Percentiles rank a stretch among this genome's conserved stretches.
Evolutionary conservation across 2,797 vertebrate genomes (phyloP).

Genomic region (Rhabdophis nuchalis): DNA sequence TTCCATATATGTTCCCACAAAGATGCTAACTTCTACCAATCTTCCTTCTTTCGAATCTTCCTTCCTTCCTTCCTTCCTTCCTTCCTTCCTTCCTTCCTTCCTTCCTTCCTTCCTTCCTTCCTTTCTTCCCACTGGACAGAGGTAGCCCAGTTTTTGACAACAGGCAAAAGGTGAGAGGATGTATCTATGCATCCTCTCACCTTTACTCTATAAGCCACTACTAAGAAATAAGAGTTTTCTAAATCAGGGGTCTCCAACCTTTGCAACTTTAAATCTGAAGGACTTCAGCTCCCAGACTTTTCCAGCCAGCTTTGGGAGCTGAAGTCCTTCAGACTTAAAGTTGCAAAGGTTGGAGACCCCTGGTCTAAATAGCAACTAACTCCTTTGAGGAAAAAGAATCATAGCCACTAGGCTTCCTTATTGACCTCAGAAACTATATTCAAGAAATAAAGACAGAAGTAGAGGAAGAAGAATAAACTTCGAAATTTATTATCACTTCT

Average conservation of each 20-base stretch:
- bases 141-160: constrained; percentile 81
- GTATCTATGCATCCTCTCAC: constrained; percentile 66
- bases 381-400: constrained; percentile 36
- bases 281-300: too few relatives aligned
- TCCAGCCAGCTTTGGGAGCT: too few relatives aligned
- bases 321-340: too few relatives aligned
- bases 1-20: neutral
- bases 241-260: too few relatives aligned
- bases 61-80: neutral
- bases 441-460: constrained; percentile 37
- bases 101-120: too few relatives aligned
- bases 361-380: constrained; percentile 62
- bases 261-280: too few relatives aligned
- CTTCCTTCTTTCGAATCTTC: neutral
- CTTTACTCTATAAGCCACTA: constrained; percentile 77
- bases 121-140: constrained; percentile 68
- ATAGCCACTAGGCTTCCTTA: constrained; percentile 48
- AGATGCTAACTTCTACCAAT: neutral
- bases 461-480: neutral
- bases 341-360: too few relatives aligned
- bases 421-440: constrained; percentile 60
- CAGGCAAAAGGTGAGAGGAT: too few relatives aligned
- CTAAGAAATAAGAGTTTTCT: constrained; percentile 69
- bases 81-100: neutral
- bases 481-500: neutral